Base-by-base conservation (phyloP, 2,797 vertebrate species). In the Cyprinella venusta region DNA sequence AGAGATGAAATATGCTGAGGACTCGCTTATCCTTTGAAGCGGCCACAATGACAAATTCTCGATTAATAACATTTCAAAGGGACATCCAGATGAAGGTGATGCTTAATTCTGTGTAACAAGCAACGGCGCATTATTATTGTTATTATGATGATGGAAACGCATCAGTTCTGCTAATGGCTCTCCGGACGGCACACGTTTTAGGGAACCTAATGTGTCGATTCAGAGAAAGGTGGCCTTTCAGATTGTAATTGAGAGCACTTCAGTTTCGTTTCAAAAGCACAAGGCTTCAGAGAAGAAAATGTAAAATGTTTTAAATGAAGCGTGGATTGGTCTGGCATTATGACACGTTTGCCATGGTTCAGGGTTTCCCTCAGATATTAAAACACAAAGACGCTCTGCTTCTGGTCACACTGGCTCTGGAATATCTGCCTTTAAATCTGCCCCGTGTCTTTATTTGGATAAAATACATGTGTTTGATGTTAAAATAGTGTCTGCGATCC, bases 51-150 rank as follows among this genome's bases (percentile, higher is more conserved):
- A 89, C 84, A 88, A 86, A 88, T 69, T 9, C 84, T 79, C 82
- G 86, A 78, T 90, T 89, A 92, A 90, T 91, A 89, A 82, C 86
- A 56, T 91, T 90, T 94, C 88, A 92, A 89, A 93, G 85, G 88
- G 84, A 40, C 86, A 40, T 79, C 63, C 76, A 89, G 84, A 89
- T 89, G 61, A 82, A 84, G 82, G 88, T 87, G 89, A 91, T 89
- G 83, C 84, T 89, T 91, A 89, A 89, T 89, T 92, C 19, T 90
- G 70, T 89, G 42, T 90, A 88, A 90, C 89, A 21, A 88, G 91
- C 85, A 26, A 26, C 77, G 13, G 69, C 56, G 56, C 40, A 76
- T 38, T 90, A 72, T 77, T 90, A 86, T 90, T 85, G 87, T 92
- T 91, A 89, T 87, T 76, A 90, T 88, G 86, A 86, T 90, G 90